Evolutionary conservation across 2,113 vertebrate species (phyloP), one percentile per base, ranked within the genome.

Genomic region (Limanda limanda): DNA sequence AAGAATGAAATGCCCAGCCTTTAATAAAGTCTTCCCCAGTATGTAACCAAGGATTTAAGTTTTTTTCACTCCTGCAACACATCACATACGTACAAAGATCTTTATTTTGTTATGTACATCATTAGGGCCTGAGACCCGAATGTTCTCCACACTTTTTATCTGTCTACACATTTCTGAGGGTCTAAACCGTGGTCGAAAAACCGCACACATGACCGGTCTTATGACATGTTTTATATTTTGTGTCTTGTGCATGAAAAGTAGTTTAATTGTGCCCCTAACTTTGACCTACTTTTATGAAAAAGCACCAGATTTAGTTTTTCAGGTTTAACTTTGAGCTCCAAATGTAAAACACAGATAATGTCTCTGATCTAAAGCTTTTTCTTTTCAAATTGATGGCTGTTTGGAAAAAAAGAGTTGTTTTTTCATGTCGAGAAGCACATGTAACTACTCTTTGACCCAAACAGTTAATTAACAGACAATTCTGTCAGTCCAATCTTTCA

Each of bases 21-120:
- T 64, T 27, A 78, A 71, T 68, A 70, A 76, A 73, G 57, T 67
- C 31, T 59, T 69, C 4, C 4, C 9, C 59, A 5, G 18, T 10
- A 5, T 56, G 20, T 52, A 52, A n/a, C 25, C 6, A 21, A 17
- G 14, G 20, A 47, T 12, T 31, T 1, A 0, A 23, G 51, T 23
- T n/a, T 17, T 17, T 70, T 72, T 73, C 13, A 61, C 10, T 70
- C 52, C 14, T 70, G 67, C 9, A 59, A 65, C 7, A 42, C 20
- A 2, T 54, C 24, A 64, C 14, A 55, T 7, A n/a, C 17, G 27
- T 82, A 83, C 23, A 79, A 78, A 83, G 40, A 66, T 47, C 18
- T 85, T 84, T 83, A 89, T 82, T 88, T 78, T 52, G 27, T 71
- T 84, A 75, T 85, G 54, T 88, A 91, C 83, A 90, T 76, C 10